Percentiles rank a stretch among this genome's conserved stretches.
phyloP scores from a whole-genome alignment of 2,113 vertebrate species.

The Etheostoma cragini region DNA sequence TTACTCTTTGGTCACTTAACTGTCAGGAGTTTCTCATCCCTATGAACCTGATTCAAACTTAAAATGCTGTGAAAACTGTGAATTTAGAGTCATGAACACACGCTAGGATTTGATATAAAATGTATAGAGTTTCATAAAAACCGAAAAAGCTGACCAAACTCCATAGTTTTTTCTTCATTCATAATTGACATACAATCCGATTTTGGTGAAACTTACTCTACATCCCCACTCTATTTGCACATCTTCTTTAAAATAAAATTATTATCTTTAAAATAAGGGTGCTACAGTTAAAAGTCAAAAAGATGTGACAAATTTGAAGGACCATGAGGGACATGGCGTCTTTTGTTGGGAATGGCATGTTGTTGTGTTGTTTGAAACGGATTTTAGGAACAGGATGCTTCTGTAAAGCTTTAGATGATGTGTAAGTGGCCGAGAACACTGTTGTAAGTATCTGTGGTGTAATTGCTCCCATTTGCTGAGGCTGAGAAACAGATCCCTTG shows the following conservation, averaged over 20 bases:
- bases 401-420: slow-evolving; percentile 74
- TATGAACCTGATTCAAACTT: background rate
- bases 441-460: slow-evolving; percentile 78
- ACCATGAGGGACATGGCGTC: slow-evolving; percentile 11
- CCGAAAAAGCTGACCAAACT: background rate
- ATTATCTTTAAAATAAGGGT: background rate
- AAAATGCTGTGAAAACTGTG: background rate
- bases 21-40: background rate
- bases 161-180: background rate
- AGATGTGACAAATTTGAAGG: slow-evolving; percentile 21
- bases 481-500: slow-evolving; percentile 68
- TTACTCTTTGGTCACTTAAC: background rate
- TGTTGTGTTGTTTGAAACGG: slow-evolving; percentile 53
- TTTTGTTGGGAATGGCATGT: slow-evolving; percentile 31
- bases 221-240: background rate
- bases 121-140: background rate
- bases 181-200: background rate
- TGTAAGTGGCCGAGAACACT: slow-evolving; percentile 76
- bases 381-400: slow-evolving; percentile 67
- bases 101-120: background rate
- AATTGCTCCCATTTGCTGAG: slow-evolving; percentile 81
- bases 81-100: background rate
- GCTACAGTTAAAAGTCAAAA: slow-evolving; percentile 7
- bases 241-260: no score
- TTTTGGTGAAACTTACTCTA: background rate